phyloP scores from a whole-genome alignment of 2,113 vertebrate species.

The Nycticorax nycticorax region DNA sequence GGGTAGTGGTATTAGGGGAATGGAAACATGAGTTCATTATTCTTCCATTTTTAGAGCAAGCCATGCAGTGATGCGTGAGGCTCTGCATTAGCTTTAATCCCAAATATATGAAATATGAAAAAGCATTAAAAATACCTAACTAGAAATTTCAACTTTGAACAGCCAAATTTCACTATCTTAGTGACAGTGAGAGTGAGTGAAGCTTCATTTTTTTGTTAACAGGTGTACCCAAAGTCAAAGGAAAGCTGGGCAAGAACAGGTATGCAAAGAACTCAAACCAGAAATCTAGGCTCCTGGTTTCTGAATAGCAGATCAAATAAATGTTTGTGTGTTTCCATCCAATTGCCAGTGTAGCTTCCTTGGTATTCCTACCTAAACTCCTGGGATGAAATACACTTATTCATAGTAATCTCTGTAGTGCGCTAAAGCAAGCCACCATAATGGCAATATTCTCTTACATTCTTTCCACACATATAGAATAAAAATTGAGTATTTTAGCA shows the following conservation, averaged over 20 bases:
- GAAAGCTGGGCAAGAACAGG: not conserved
- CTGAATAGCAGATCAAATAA: not conserved
- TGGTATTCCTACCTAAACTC: not conserved
- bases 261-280: not conserved
- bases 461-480: not conserved
- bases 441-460: not conserved
- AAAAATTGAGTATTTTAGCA: constrained; percentile 30
- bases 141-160: not conserved
- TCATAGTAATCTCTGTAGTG: not conserved
- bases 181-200: not conserved
- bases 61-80: not conserved
- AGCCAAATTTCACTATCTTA: not conserved
- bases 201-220: not conserved
- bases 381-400: not conserved
- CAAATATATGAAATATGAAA: not conserved
- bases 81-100: not conserved
- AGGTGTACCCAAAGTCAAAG: not conserved
- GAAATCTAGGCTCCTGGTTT: not conserved
- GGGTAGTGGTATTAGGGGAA: not conserved
- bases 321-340: not conserved
- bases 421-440: not conserved
- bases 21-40: not conserved
- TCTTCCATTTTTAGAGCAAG: not conserved
- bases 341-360: not conserved
- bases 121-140: not conserved